Evolutionary conservation across 2,113 vertebrate genomes (phyloP).

Genomic region (Sula dactylatra): DNA sequence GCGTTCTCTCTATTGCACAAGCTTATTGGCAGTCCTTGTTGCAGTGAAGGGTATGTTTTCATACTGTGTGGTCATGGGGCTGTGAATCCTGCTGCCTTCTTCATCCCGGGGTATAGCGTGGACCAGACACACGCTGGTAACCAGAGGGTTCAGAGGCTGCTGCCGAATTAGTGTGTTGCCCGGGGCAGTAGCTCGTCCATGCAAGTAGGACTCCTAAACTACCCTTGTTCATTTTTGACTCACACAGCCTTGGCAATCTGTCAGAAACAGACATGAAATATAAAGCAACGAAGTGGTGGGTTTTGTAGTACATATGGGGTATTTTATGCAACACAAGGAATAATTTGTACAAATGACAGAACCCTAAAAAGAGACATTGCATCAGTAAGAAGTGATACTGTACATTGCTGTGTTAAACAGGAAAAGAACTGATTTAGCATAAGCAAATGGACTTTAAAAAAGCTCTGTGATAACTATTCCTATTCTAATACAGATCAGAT

Average conservation of each 20-base stretch:
- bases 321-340: background rate
- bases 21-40: background rate
- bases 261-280: background rate
- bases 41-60: background rate
- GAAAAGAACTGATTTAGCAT: background rate
- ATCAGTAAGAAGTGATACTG: background rate
- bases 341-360: background rate
- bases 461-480: background rate
- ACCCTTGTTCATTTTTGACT: background rate
- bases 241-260: background rate
- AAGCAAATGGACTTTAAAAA: background rate
- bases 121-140: background rate
- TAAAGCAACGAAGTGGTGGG: background rate
- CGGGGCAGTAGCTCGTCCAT: background rate
- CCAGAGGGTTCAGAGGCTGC: background rate
- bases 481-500: background rate
- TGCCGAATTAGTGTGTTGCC: background rate
- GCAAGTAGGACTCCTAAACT: background rate
- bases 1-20: background rate
- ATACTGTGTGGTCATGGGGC: background rate
- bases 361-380: background rate
- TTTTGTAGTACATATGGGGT: background rate
- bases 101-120: rapidly evolving
- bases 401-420: background rate
- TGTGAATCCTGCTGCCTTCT: background rate